Percentiles rank a stretch among this genome's conserved stretches.
phyloP scores from a whole-genome alignment of 2,797 vertebrate species.

The Chloroceryle inda region DNA sequence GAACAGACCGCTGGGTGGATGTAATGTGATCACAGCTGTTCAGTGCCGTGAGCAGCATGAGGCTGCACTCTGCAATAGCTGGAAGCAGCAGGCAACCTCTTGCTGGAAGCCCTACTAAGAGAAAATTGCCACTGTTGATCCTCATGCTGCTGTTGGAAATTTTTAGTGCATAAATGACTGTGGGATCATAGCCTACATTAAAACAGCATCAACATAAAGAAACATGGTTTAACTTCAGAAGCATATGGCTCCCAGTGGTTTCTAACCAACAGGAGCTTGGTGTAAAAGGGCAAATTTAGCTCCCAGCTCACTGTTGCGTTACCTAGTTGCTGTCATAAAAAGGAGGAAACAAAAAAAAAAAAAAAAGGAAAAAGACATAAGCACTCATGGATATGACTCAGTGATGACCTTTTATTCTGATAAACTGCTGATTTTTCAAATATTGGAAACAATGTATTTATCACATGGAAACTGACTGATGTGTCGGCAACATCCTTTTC shows the following conservation, averaged over 20 bases:
- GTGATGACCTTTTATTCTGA: neutral
- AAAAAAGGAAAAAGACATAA: neutral
- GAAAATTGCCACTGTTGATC: conserved; percentile 41
- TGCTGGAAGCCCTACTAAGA: conserved; percentile 17
- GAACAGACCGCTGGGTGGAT: conserved; percentile 53
- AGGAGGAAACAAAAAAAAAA: neutral
- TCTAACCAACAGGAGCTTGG: neutral
- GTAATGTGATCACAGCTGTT: conserved; percentile 61
- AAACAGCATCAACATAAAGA: conserved; percentile 24
- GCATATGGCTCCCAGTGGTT: conserved; percentile 8
- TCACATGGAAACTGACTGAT: neutral
- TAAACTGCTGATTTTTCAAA: neutral
- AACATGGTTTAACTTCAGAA: neutral
- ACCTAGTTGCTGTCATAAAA: neutral
- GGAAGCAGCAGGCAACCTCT: conserved; percentile 43
- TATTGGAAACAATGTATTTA: conserved; percentile 24
- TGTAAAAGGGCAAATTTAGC: conserved; percentile 43
- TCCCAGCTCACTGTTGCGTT: neutral
- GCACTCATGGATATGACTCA: neutral
- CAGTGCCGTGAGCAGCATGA: conserved; percentile 37
- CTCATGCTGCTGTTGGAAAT: conserved; percentile 23
- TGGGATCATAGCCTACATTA: conserved; percentile 6
- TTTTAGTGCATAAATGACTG: conserved; percentile 44
- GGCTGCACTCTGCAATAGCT: conserved; percentile 39
- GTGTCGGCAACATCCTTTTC: neutral